Conservation (phyloP, 2,797 vertebrate genomes). For the Heteromormyrus szaboi region DNA sequence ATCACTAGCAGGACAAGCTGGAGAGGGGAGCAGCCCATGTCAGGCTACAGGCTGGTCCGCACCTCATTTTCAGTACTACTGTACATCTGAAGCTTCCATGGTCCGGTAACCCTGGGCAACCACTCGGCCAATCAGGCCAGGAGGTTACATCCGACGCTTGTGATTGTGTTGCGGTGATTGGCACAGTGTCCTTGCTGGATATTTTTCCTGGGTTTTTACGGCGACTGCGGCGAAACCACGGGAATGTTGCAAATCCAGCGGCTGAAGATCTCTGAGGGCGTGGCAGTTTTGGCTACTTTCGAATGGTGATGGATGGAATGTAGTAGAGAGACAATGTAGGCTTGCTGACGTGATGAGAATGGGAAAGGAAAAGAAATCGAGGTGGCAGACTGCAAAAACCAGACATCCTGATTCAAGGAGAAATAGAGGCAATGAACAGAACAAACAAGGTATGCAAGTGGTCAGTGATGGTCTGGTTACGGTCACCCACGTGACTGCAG, state of each 20-base stretch:
- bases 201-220: background rate
- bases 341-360: background rate
- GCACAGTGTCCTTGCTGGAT: constrained; percentile 1
- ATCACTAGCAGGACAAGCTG: background rate
- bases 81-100: background rate
- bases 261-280: background rate
- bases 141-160: background rate
- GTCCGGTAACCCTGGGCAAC: background rate
- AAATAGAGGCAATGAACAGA: background rate
- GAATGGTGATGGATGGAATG: background rate
- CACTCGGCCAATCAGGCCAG: background rate
- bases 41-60: background rate
- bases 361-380: background rate
- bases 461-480: background rate
- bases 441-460: background rate
- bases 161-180: background rate
- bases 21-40: background rate
- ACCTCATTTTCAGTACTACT: background rate
- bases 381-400: background rate
- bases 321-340: background rate
- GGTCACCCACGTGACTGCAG: background rate
- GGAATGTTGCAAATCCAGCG: background rate
- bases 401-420: background rate
- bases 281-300: background rate
- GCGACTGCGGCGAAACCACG: background rate